A percentile compares a stretch with the other conserved stretches of the same genome.
Evolutionary conservation across 2,888 invertebrate species (phyloP).

Genomic region (Erebia ligea): DNA sequence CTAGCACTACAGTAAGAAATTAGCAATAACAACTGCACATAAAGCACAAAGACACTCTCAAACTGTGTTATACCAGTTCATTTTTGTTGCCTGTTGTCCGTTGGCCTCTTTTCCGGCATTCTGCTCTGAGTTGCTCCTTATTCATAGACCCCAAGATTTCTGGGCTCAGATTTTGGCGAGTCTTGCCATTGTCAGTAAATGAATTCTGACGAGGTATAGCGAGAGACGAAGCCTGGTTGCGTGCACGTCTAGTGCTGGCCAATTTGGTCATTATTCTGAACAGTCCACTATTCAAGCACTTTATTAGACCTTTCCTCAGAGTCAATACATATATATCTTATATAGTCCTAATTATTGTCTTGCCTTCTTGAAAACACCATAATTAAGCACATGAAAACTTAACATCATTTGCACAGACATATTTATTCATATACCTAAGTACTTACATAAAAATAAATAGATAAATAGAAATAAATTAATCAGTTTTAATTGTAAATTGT

Average conservation of each 20-base stretch:
- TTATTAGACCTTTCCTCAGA: conserved; percentile 41
- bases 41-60: conserved; percentile 66
- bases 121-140: conserved; percentile 87
- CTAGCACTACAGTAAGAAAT: conserved; percentile 24
- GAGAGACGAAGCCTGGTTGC: conserved; percentile 72
- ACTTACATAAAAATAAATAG: conserved; percentile 5
- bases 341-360: conserved; percentile 33
- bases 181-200: conserved; percentile 70
- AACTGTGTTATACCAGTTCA: conserved; percentile 85
- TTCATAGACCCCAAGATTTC: conserved; percentile 84
- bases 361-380: conserved; percentile 33
- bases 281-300: conserved; percentile 43
- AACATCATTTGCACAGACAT: conserved; percentile 24
- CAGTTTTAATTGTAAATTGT: neutral
- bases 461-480: conserved; percentile 11
- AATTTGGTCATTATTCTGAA: conserved; percentile 53
- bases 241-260: conserved; percentile 73
- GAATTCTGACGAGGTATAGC: conserved; percentile 72
- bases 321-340: conserved; percentile 34
- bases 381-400: conserved; percentile 20
- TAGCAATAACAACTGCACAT: conserved; percentile 27
- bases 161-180: conserved; percentile 72
- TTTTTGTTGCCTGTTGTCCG: conserved; percentile 87
- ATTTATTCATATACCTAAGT: neutral
- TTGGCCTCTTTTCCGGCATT: conserved; percentile 87